Conservation (phyloP, 2,113 vertebrate species). For the Oryctolagus cuniculus region mOryCun1.1 NC_091441.1:90044001-90044500, state of each 20-base stretch:
- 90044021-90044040: conserved; percentile 36
- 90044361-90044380: background rate
- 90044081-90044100: conserved; percentile 26
- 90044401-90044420: background rate
- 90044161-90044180: background rate
- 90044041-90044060: background rate
- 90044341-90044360: background rate
- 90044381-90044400: background rate
- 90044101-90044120: conserved; percentile 29
- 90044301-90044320: background rate
- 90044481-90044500: background rate
- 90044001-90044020: conserved; percentile 62
- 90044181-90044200: rapidly evolving
- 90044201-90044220: conserved; percentile 36
- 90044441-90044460: background rate
- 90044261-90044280: background rate
- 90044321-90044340: background rate
- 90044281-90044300: background rate
- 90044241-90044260: background rate
- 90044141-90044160: background rate
- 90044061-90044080: conserved; percentile 57
- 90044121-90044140: background rate
- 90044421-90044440: background rate
- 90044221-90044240: background rate
- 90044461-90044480: background rate